phyloP scores from a whole-genome alignment of 1,140 invertebrate species.

The Lepidurus couesii region DNA sequence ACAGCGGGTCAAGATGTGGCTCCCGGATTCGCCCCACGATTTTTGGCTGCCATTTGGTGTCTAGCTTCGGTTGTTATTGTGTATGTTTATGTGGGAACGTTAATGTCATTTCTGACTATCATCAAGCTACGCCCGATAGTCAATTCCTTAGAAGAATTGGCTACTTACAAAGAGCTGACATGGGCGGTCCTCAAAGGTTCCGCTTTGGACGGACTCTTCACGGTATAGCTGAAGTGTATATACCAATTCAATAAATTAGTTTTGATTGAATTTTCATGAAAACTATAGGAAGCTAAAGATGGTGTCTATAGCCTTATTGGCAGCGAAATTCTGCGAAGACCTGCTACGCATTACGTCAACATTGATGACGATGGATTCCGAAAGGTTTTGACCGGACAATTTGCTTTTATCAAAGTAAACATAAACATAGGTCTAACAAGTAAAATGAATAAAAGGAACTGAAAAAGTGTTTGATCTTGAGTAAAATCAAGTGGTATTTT shows the following conservation, averaged over 20 bases:
- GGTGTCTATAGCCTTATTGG: conserved; percentile 38
- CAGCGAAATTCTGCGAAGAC: neutral
- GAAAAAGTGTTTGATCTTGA: neutral
- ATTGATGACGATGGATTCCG: conserved; percentile 38
- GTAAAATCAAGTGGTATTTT: neutral
- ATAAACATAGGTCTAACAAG: neutral
- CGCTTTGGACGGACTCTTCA: conserved; percentile 39
- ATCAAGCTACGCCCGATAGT: conserved; percentile 37
- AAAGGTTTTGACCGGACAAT: conserved; percentile 38
- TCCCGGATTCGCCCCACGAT: conserved; percentile 35
- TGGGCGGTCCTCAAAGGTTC: conserved; percentile 39
- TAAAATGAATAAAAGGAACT: neutral
- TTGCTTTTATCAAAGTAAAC: conserved; percentile 41
- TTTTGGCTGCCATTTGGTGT: conserved; percentile 42
- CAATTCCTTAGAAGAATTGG: conserved; percentile 38
- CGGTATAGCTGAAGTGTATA: conserved; percentile 33
- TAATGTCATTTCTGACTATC: conserved; percentile 40
- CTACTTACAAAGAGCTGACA: conserved; percentile 34
- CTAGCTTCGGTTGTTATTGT: conserved; percentile 39
- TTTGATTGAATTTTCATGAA: conserved; percentile 7
- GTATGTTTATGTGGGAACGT: conserved; percentile 40
- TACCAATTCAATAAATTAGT: conserved; percentile 1
- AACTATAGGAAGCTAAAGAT: conserved; percentile 29
- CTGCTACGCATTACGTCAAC: conserved; percentile 33
- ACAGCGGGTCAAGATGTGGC: conserved; percentile 30